These are phyloP conservation scores for Melanaphis sacchari DNA, from an alignment of 1,140 invertebrate genomes.

Conservation along the genomic window DNA sequence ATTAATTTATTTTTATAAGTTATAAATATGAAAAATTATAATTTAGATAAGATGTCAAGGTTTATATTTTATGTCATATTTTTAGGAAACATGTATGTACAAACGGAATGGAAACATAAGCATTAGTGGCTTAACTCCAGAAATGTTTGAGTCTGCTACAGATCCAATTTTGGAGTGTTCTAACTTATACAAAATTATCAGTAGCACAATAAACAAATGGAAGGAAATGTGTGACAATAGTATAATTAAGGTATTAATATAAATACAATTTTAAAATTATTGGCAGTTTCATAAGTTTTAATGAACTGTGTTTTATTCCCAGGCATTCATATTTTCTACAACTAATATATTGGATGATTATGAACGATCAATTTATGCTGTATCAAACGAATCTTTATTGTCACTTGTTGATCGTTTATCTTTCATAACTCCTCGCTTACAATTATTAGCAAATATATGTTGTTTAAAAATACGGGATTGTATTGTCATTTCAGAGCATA, in stretches of 20 bases:
- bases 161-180: conserved; percentile 32
- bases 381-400: conserved; percentile 25
- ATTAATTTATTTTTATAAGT: neutral
- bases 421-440: neutral
- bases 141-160: conserved; percentile 20
- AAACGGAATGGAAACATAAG: conserved; percentile 35
- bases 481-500: neutral
- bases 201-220: neutral
- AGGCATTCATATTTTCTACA: conserved; percentile 33
- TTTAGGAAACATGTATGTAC: conserved; percentile 42
- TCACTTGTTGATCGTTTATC: conserved; percentile 22
- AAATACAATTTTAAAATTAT: neutral
- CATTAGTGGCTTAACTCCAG: conserved; percentile 38
- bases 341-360: conserved; percentile 38
- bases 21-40: neutral
- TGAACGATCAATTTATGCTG: conserved; percentile 30
- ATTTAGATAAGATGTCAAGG: too few relatives aligned
- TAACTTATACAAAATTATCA: conserved; percentile 35
- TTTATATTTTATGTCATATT: neutral
- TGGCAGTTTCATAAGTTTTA: neutral
- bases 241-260: conserved; percentile 15
- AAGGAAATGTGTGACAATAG: neutral
- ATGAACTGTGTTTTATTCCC: conserved; percentile 2
- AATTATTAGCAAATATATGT: conserved; percentile 30
- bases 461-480: neutral